Conservation (phyloP, 1,140 invertebrate species). For the Lucilia sericata region DNA sequence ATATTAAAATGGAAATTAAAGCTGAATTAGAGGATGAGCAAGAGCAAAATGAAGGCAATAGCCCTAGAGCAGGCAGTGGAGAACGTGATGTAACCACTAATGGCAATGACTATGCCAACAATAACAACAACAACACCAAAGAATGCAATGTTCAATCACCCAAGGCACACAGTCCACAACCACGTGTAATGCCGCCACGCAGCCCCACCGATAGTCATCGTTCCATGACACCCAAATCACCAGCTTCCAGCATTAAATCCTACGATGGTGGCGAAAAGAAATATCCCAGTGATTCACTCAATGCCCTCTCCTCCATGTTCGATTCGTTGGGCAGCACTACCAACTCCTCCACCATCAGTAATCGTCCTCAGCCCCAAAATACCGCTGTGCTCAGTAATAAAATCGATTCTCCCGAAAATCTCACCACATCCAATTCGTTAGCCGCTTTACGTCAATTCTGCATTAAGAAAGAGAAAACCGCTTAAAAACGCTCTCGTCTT, state of each 20-base stretch:
- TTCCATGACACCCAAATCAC: constrained; percentile 78
- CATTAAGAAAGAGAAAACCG: constrained; percentile 67
- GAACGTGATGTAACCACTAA: constrained; percentile 49
- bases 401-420: constrained; percentile 59
- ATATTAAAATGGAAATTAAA: constrained; percentile 50
- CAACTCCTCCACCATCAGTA: constrained; percentile 42
- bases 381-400: constrained; percentile 40
- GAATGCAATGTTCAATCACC: constrained; percentile 54
- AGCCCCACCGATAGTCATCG: constrained; percentile 74
- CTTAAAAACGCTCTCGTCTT: constrained; percentile 52
- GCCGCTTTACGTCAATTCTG: constrained; percentile 65
- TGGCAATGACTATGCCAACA: constrained; percentile 51
- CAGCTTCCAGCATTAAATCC: constrained; percentile 72
- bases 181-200: constrained; percentile 54
- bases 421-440: constrained; percentile 60
- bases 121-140: constrained; percentile 55
- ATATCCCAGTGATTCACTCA: constrained; percentile 74
- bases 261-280: constrained; percentile 72
- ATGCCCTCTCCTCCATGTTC: constrained; percentile 89
- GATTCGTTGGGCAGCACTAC: constrained; percentile 70
- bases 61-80: constrained; percentile 15
- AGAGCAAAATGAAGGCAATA: background rate
- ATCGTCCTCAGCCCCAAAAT: constrained; percentile 41
- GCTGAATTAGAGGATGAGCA: constrained; percentile 45
- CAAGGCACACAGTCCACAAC: constrained; percentile 45